A percentile compares a stretch with the other conserved stretches of the same genome.
phyloP scores from a whole-genome alignment of 2,797 vertebrate genomes.

The Sebastiscus albofasciatus region DNA sequence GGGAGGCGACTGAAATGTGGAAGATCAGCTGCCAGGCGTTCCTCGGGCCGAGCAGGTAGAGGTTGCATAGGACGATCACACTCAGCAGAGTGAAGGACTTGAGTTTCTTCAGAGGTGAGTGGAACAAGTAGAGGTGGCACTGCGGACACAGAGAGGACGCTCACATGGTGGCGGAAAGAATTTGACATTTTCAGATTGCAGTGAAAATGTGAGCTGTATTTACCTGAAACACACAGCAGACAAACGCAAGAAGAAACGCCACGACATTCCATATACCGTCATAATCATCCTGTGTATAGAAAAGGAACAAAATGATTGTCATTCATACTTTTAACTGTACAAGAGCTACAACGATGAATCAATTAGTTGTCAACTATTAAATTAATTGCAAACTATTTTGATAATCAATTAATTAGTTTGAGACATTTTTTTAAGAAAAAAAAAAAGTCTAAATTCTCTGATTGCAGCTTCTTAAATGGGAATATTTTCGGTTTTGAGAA shows the following conservation, averaged over 20 bases:
- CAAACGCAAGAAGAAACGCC: constrained; percentile 91
- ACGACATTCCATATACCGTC: constrained; percentile 89
- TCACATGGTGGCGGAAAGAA: neutral
- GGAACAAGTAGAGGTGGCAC: constrained; percentile 96
- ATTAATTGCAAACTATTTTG: too few relatives aligned
- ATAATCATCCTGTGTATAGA: constrained; percentile 86
- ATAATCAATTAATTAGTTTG: too few relatives aligned
- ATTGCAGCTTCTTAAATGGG: too few relatives aligned
- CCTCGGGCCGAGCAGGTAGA: constrained; percentile 88
- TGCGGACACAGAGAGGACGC: constrained; percentile 53
- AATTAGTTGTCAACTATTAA: too few relatives aligned
- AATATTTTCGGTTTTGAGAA: too few relatives aligned
- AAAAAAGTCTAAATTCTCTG: too few relatives aligned
- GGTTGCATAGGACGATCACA: constrained; percentile 87
- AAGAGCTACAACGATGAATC: too few relatives aligned
- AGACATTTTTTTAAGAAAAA: too few relatives aligned
- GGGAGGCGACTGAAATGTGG: constrained; percentile 88
- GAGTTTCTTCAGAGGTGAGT: constrained; percentile 86
- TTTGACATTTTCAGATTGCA: neutral
- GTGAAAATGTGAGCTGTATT: constrained; percentile 7
- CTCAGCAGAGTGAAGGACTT: constrained; percentile 85
- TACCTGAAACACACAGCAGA: constrained; percentile 92
- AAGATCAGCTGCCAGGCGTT: constrained; percentile 94
- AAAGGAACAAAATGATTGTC: constrained; percentile 1
- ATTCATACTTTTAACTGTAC: neutral